Evolutionary conservation across 2,113 vertebrate species (phyloP), one percentile per base, ranked within the genome.

Genomic region (Sceloporus tristichus): DNA sequence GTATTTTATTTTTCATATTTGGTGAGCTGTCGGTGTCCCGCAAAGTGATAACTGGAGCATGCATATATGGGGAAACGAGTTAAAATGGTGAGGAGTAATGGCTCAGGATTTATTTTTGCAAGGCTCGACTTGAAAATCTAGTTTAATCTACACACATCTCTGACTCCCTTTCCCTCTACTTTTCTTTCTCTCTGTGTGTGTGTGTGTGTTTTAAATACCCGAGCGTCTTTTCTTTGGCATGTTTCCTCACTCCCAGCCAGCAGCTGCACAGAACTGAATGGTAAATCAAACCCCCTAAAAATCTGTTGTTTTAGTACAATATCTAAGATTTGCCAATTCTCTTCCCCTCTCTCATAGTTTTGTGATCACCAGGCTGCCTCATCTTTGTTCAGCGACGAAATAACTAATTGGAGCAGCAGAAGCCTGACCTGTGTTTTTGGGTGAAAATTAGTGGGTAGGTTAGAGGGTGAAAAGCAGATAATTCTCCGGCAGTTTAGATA

Each of bases 291-390:
- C 95, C 96, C 95, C 96, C 97, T 96, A 97, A 71, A 97, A 97
- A 95, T 95, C 96, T 91, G 97, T 97, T 97, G 97, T 97, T 97
- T 97, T 97, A 96, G 96, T 96, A 97, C 97, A 97, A 97, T 97
- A 96, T 97, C 96, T 96, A 96, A 96, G 95, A 96, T 97, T 97
- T 97, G 91, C 94, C 94, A 94, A 93, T 97, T 96, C 92, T 96
- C 92, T 93, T 93, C 92, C 56, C 5, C 84, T 81, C 87, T 87
- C 83, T 93, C 95, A 91, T 92, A 93, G 96, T 70, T 94, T 95
- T 94, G 95, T 94, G 91, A 95, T 93, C 88, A 91, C 91, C 89
- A 62, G 92, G 93, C 91, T 94, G 84, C 92, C 94, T 95, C 89
- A 89, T 88, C 90, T 96, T 92, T 77, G 92, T 93, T 68, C 86